A percentile compares a stretch with the other conserved stretches of the same genome.
Evolutionary conservation across 2,113 vertebrate genomes (phyloP).

Genomic region (Austrofundulus limnaeus): DNA sequence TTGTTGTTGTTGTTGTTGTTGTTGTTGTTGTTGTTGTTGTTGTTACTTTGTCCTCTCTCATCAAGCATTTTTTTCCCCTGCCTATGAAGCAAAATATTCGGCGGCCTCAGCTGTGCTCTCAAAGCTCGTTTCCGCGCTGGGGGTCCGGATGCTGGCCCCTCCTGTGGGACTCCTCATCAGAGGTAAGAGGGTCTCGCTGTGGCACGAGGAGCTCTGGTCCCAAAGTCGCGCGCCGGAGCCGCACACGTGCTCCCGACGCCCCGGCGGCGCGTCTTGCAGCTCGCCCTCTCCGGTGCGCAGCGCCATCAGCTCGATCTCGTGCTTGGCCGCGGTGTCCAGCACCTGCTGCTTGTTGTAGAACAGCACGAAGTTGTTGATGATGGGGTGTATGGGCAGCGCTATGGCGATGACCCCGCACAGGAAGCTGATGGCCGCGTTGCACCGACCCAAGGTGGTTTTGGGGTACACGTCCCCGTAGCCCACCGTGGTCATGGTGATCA

Average conservation of each 20-base stretch:
- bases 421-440: slow-evolving; percentile 97
- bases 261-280: slow-evolving; percentile 15
- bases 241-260: slow-evolving; percentile 38
- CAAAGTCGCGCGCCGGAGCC: slow-evolving; percentile 55
- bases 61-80: not conserved
- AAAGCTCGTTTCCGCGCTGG: slow-evolving; percentile 61
- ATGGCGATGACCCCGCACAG: slow-evolving; percentile 97
- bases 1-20: too few species aligned
- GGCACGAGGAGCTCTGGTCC: slow-evolving; percentile 74
- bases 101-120: slow-evolving; percentile 56
- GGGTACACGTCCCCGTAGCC: slow-evolving; percentile 98
- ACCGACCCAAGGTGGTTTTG: slow-evolving; percentile 93
- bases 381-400: slow-evolving; percentile 95
- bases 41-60: too few species aligned
- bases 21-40: too few species aligned
- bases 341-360: slow-evolving; percentile 98
- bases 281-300: slow-evolving; percentile 78
- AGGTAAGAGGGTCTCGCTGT: slow-evolving; percentile 87
- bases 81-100: slow-evolving; percentile 52
- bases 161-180: slow-evolving; percentile 82
- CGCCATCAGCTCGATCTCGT: slow-evolving; percentile 94
- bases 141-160: slow-evolving; percentile 76
- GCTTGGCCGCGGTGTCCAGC: slow-evolving; percentile 93
- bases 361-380: slow-evolving; percentile 97
- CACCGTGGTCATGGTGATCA: slow-evolving; percentile 99